Evolutionary conservation across 2,888 invertebrate genomes (phyloP).

Genomic region (Idaea aversata): DNA sequence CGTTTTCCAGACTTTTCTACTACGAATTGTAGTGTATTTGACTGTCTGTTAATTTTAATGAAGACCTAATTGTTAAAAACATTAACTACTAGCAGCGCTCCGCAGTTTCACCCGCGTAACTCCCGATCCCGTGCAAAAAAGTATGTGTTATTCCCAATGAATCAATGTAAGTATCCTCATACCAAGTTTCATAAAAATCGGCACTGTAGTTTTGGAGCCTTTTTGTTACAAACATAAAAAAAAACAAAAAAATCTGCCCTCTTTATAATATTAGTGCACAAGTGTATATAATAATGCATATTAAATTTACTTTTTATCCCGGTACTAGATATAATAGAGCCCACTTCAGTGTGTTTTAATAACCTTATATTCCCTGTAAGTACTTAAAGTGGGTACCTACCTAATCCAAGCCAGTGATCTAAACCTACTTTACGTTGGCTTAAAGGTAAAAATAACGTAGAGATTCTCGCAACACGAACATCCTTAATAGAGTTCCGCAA

Average conservation of each 20-base stretch:
- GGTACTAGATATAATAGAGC: too few species aligned
- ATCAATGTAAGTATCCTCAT: too few species aligned
- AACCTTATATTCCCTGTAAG: not conserved
- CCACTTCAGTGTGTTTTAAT: too few species aligned
- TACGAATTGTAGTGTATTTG: too few species aligned
- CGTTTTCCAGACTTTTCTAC: not conserved
- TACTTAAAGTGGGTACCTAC: not conserved
- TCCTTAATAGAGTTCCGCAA: not conserved
- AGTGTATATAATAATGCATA: too few species aligned
- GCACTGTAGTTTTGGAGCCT: too few species aligned
- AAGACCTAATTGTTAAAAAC: not conserved
- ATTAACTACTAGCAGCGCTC: not conserved
- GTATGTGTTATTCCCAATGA: not conserved
- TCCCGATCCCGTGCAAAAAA: not conserved
- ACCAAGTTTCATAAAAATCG: too few species aligned
- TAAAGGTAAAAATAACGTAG: slow-evolving; percentile 6
- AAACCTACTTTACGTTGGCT: not conserved
- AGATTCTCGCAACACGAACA: slow-evolving; percentile 12
- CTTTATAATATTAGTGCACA: too few species aligned
- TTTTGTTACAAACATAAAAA: too few species aligned
- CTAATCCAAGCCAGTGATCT: not conserved
- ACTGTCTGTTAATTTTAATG: not conserved
- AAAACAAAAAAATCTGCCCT: too few species aligned
- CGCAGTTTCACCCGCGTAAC: not conserved
- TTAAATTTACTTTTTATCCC: not conserved